phyloP scores from a whole-genome alignment of 64 coral and sea anemone genomes.

The Catalaphyllia jardinei region DNA sequence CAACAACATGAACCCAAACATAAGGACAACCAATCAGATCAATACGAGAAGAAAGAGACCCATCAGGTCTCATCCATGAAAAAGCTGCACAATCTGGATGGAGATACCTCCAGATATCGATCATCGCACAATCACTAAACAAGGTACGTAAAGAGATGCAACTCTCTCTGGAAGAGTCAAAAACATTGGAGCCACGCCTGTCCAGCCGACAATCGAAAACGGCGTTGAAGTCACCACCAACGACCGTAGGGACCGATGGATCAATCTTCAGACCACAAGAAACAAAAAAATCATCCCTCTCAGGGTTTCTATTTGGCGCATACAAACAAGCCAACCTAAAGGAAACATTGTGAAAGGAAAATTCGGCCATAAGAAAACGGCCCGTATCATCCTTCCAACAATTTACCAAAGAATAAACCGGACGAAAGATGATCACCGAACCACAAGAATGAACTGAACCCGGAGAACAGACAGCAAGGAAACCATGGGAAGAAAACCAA shows the following conservation, averaged over 20 bases:
- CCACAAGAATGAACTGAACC: background rate
- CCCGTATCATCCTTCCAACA: background rate
- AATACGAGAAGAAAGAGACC: background rate
- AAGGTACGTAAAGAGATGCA: background rate
- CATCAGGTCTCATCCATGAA: background rate
- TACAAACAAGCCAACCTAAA: background rate
- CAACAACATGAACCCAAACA: too few relatives aligned
- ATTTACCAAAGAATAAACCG: background rate
- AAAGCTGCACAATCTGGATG: background rate
- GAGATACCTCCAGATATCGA: background rate
- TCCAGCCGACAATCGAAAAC: background rate
- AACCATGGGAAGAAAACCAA: background rate
- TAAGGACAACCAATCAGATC: background rate
- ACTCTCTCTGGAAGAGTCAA: background rate
- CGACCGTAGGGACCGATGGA: background rate
- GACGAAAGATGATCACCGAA: background rate
- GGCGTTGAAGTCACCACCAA: conserved; percentile 25
- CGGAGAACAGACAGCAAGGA: background rate
- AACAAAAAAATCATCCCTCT: background rate
- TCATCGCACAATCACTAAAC: too few relatives aligned
- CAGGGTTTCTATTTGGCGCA: background rate
- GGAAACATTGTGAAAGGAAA: background rate
- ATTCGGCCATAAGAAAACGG: background rate
- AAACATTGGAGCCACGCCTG: background rate
- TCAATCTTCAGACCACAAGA: background rate